These are phyloP conservation scores for Drosophila fungiperda DNA, from an alignment of 2,888 invertebrate species.

Conservation along the genomic window DNA sequence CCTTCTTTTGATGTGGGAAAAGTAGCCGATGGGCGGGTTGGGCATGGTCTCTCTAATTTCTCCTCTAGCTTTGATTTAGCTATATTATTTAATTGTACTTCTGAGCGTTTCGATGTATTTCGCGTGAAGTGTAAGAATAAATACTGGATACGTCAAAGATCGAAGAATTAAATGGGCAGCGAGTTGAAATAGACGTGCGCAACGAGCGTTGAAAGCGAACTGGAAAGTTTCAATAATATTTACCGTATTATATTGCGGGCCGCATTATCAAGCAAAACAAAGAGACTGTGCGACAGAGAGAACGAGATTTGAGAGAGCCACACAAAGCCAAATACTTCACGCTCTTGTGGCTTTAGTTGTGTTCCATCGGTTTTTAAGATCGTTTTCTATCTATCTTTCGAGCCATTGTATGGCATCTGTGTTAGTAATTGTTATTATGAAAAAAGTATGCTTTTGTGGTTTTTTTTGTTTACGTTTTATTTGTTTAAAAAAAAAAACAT, in stretches of 20 bases:
- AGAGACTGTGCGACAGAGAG: conserved; percentile 15
- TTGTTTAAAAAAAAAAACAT: not conserved
- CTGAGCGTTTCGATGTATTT: conserved; percentile 8
- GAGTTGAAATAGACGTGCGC: conserved; percentile 42
- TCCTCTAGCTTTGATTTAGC: conserved; percentile 1
- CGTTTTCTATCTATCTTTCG: conserved; percentile 55
- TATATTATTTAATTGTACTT: conserved; percentile 4
- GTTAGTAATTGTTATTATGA: conserved; percentile 9
- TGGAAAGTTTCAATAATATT: conserved; percentile 75
- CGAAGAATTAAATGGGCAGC: conserved; percentile 12
- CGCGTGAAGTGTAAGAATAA: not conserved
- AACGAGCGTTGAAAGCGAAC: conserved; percentile 70
- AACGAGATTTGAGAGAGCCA: not conserved
- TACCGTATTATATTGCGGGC: conserved; percentile 63
- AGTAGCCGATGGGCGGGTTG: conserved; percentile 79
- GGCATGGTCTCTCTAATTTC: conserved; percentile 62
- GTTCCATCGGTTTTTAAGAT: conserved; percentile 59
- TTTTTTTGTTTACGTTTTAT: conserved; percentile 20
- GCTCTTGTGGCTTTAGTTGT: conserved; percentile 37
- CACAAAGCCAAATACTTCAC: conserved; percentile 22
- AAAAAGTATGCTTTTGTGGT: conserved; percentile 16
- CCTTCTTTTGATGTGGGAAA: conserved; percentile 75
- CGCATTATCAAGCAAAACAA: conserved; percentile 13
- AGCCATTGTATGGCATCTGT: conserved; percentile 12
- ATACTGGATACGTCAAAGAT: conserved; percentile 6